A percentile compares a stretch with the other conserved stretches of the same genome.
These are phyloP conservation scores for Aleiodes testaceus DNA, from an alignment of 2,888 invertebrate genomes.

Conservation along the genomic window DNA sequence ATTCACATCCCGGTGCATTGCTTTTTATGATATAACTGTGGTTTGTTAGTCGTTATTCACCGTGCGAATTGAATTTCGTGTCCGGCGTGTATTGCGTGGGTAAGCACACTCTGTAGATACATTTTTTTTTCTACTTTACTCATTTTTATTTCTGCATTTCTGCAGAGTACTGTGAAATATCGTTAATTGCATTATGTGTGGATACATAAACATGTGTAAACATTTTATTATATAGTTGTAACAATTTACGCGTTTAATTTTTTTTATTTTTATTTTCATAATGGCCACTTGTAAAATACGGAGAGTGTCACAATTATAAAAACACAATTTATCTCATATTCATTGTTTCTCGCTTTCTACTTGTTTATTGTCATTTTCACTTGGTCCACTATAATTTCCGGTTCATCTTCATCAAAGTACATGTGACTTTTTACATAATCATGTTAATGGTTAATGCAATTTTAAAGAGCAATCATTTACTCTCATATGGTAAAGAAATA, in stretches of 20 bases:
- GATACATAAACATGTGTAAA: too few species aligned
- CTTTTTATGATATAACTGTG: constrained; percentile 73
- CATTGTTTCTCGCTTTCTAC: too few species aligned
- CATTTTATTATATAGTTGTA: too few species aligned
- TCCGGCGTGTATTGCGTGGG: constrained; percentile 39
- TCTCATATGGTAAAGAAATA: constrained; percentile 24
- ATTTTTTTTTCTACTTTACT: constrained; percentile 31
- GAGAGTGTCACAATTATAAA: too few species aligned
- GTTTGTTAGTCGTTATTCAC: constrained; percentile 73
- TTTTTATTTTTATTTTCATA: too few species aligned
- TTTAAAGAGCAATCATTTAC: constrained; percentile 15
- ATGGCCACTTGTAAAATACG: too few species aligned
- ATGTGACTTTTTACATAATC: constrained; percentile 13
- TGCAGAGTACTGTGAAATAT: too few species aligned
- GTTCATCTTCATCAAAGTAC: constrained; percentile 27
- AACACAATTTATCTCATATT: too few species aligned
- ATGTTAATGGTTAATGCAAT: constrained; percentile 17
- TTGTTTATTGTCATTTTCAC: constrained; percentile 7
- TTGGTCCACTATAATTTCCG: constrained; percentile 43
- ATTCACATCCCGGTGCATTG: constrained; percentile 71
- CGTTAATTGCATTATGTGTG: too few species aligned
- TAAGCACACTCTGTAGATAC: constrained; percentile 9
- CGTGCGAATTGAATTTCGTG: constrained; percentile 67
- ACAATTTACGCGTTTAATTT: too few species aligned
- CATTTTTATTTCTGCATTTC: background rate